Percentiles rank a stretch among this genome's conserved stretches.
Conservation (phyloP, 2,888 invertebrate genomes). For the Campoplex nolae region DNA sequence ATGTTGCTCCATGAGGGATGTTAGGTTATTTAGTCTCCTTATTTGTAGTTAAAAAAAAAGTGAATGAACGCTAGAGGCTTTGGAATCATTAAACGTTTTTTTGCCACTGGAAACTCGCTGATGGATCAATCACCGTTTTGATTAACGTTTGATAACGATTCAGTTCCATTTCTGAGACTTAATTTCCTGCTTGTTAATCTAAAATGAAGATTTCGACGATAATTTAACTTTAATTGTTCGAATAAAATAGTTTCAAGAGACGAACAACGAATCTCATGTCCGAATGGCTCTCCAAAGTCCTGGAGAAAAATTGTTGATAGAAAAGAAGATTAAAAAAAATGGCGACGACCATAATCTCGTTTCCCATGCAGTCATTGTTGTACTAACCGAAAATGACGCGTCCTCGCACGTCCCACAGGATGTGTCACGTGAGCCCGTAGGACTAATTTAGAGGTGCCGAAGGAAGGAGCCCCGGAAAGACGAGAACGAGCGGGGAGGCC, state of each 20-base stretch:
- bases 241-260: neutral
- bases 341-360: constrained; percentile 63
- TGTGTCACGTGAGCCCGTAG: constrained; percentile 78
- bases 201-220: neutral
- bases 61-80: neutral
- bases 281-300: neutral
- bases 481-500: constrained; percentile 42
- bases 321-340: constrained; percentile 24
- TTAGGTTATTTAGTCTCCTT: neutral
- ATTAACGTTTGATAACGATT: no score
- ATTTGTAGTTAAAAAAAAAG: neutral
- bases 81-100: neutral
- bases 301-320: neutral
- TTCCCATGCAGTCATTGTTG: constrained; percentile 77
- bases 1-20: neutral
- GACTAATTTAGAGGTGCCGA: constrained; percentile 81
- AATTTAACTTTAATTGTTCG: neutral
- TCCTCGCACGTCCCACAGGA: constrained; percentile 77
- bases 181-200: neutral
- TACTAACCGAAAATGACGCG: constrained; percentile 80
- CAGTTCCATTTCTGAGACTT: no score
- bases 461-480: constrained; percentile 37
- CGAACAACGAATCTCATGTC: neutral
- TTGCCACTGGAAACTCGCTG: no score
- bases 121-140: no score